Percentiles rank a stretch among this genome's conserved stretches.
Conservation (phyloP, 2,888 invertebrate genomes). For the Phaonia tiefii region DNA sequence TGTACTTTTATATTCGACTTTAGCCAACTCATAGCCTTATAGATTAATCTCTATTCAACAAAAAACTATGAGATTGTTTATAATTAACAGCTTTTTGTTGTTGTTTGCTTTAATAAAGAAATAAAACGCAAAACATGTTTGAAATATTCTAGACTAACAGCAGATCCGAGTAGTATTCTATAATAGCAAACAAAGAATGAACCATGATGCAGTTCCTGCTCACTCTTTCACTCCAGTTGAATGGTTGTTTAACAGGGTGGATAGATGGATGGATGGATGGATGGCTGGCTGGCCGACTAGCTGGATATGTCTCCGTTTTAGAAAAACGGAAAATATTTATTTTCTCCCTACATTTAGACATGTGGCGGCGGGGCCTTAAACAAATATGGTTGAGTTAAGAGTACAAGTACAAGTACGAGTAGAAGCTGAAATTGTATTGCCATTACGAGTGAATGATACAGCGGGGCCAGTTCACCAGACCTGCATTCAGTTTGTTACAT, state of each 20-base stretch:
- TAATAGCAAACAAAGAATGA: neutral
- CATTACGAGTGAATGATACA: neutral
- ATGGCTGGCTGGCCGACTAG: too few species aligned
- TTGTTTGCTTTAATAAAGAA: slow-evolving; percentile 46
- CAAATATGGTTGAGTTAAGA: slow-evolving; percentile 49
- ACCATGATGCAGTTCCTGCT: neutral
- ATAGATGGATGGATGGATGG: too few species aligned
- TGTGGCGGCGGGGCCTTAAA: slow-evolving; percentile 36
- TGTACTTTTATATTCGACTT: too few species aligned
- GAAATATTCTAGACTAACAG: slow-evolving; percentile 52
- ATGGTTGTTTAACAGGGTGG: neutral
- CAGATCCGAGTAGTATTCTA: slow-evolving; percentile 23
- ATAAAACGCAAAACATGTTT: slow-evolving; percentile 57
- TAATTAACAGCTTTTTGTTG: slow-evolving; percentile 39
- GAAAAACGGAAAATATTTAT: slow-evolving; percentile 40
- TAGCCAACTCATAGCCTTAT: too few species aligned
- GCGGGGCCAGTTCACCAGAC: too few species aligned
- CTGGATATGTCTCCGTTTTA: slow-evolving; percentile 14
- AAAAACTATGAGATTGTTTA: slow-evolving; percentile 19
- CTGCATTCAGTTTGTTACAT: too few species aligned
- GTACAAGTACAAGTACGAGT: slow-evolving; percentile 40
- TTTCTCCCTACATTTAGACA: slow-evolving; percentile 59
- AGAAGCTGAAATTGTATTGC: slow-evolving; percentile 30
- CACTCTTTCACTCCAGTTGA: slow-evolving; percentile 7
- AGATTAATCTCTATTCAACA: neutral